Conservation (phyloP, 53 echinoderm and acorn worm species). For the Holothuria leucospilota region DNA sequence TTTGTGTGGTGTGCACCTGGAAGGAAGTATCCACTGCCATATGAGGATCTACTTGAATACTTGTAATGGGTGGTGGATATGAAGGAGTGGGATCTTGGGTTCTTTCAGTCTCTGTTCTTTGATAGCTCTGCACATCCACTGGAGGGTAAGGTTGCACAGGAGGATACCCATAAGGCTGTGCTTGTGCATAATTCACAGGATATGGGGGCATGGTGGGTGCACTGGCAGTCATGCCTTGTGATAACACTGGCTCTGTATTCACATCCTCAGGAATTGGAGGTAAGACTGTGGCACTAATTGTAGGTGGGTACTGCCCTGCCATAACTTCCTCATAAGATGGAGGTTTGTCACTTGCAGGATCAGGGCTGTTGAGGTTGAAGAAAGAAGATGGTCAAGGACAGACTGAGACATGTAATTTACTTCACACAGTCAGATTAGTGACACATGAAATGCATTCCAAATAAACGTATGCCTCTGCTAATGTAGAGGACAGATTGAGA, state of each 20-base stretch:
- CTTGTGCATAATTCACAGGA: not conserved
- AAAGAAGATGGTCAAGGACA: not conserved
- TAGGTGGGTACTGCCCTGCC: not conserved
- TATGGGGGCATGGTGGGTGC: not conserved
- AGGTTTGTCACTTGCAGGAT: conserved; percentile 22
- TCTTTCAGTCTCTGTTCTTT: not conserved
- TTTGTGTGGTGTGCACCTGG: not conserved
- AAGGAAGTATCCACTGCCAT: not conserved
- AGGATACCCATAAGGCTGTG: not conserved
- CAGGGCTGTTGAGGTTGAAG: conserved; percentile 1
- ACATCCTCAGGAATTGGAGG: not conserved
- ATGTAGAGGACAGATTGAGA: too few relatives aligned
- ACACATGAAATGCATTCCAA: too few relatives aligned
- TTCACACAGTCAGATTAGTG: too few relatives aligned
- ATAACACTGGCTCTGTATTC: not conserved
- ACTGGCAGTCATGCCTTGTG: not conserved
- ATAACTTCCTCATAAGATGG: conserved; percentile 38
- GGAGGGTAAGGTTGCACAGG: not conserved
- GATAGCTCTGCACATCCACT: not conserved
- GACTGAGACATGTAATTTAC: too few relatives aligned
- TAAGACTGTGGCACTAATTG: conserved; percentile 13
- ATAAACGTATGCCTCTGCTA: too few relatives aligned
- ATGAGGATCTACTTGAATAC: not conserved
- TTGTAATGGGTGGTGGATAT: not conserved
- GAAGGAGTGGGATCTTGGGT: not conserved